These are phyloP conservation scores for Bergia sp. DNA, from an alignment of 92 coral and sea anemone genomes.

Conservation along the genomic window DNA sequence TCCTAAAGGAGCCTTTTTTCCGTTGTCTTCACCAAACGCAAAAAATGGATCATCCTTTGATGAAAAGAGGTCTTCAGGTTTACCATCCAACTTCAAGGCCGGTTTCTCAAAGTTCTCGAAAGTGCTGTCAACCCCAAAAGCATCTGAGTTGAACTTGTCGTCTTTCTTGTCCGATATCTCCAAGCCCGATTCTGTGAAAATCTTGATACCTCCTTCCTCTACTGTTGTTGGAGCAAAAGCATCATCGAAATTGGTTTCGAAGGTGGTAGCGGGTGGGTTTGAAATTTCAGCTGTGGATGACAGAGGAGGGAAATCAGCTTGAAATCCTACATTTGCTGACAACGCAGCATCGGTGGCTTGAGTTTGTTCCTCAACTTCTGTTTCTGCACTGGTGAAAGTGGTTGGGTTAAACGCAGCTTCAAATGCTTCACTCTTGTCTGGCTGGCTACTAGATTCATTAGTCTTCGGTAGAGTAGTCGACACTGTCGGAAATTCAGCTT, in stretches of 20 bases:
- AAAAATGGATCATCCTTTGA: slow-evolving; percentile 12
- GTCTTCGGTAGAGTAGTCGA: background rate
- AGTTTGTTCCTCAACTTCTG: background rate
- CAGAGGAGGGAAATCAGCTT: slow-evolving; percentile 17
- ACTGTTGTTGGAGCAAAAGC: background rate
- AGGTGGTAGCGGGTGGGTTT: background rate
- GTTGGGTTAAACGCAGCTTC: background rate
- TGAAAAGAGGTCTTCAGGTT: slow-evolving; percentile 22
- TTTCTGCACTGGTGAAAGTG: background rate
- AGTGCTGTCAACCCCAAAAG: background rate
- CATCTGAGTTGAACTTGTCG: background rate
- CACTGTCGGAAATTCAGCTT: background rate
- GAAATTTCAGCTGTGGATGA: background rate
- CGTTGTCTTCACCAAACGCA: slow-evolving; percentile 7
- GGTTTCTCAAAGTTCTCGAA: background rate
- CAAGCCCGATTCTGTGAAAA: background rate
- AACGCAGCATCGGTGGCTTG: background rate
- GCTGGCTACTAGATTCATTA: background rate
- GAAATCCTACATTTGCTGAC: background rate
- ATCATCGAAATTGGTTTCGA: slow-evolving; percentile 20
- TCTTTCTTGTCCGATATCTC: background rate
- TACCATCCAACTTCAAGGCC: slow-evolving; percentile 2
- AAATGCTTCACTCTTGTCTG: background rate
- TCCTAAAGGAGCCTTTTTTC: slow-evolving; percentile 1
- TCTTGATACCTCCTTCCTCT: background rate